phyloP scores from a whole-genome alignment of 2,113 vertebrate genomes.

The Conger conger region DNA sequence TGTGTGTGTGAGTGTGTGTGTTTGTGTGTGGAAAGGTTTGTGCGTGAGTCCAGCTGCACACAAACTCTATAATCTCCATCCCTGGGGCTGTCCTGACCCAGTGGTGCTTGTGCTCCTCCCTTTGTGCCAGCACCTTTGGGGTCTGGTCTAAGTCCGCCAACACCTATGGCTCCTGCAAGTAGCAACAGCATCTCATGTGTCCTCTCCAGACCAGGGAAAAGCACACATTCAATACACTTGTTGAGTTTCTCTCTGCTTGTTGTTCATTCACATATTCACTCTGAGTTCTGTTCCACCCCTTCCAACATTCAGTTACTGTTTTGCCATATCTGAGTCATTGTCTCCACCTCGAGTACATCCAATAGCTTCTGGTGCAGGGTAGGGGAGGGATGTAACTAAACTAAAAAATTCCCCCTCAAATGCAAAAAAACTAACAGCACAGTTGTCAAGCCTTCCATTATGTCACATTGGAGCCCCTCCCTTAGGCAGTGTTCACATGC shows the following conservation, averaged over 20 bases:
- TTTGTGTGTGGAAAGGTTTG: background rate
- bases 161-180: background rate
- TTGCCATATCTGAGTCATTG: background rate
- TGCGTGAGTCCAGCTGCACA: slow-evolving; percentile 3
- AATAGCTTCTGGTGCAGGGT: background rate
- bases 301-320: background rate
- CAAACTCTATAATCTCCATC: background rate
- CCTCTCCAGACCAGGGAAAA: slow-evolving; percentile 5
- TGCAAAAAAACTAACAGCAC: background rate
- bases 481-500: background rate
- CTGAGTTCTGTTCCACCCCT: background rate
- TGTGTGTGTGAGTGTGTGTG: background rate
- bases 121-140: background rate
- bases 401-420: background rate
- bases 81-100: background rate
- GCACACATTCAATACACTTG: background rate
- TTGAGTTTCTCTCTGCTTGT: background rate
- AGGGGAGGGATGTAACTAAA: background rate
- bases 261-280: background rate
- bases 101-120: background rate
- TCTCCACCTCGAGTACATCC: background rate
- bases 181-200: background rate
- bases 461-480: background rate
- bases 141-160: background rate
- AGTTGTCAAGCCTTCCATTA: slow-evolving; percentile 25